Base-by-base conservation (phyloP, 2,797 vertebrate species). In the Lagocephalus sceleratus region DNA sequence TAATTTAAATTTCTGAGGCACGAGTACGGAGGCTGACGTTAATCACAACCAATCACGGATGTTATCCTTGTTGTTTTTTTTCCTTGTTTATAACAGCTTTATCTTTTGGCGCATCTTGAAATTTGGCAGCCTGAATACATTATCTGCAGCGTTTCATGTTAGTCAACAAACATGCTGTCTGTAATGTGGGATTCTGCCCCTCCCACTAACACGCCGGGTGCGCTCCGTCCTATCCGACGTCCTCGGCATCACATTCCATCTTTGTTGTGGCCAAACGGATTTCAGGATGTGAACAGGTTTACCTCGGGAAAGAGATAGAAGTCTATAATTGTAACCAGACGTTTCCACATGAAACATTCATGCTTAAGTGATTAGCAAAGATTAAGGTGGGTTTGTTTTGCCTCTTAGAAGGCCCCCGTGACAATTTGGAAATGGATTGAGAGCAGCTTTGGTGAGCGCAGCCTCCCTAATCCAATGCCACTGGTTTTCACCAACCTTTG, bases 311-410 rank as follows among this genome's bases (percentile, higher is more conserved):
- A 56, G 67, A 76, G 64, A 57, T 51, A 65, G 73, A 80, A 82
- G 74, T 66, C 74, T 83, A 56, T 63, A 77, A 86, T 83, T 82
- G 74, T 80, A 86, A 85, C 83, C 78, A 79, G 79, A 73, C 84
- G 66, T 87, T 87, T 87, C 75, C 78, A 85, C 85, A 87, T 84
- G 82, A 89, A 87, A 85, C 84, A 85, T 82, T 85, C 79, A 79
- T 76, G 84, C 86, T 88, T 86, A 85, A 87, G 85, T 86, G 51
- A 88, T 89, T 87, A 88, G 82, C 68, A 66, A 75, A 88, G 88
- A 87, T 89, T 88, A 88, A 83, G 77, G 82, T 84, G 78, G 78
- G 85, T 80, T 84, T 88, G 83, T 86, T 84, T 87, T 81, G 78
- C 83, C 75, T 85, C 80, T 85, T 75, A 75, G 66, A 83, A 66